Evolutionary conservation across 2,797 vertebrate genomes (phyloP), one percentile per base, ranked within the genome.

Genomic region (Sebastiscus tertius): DNA sequence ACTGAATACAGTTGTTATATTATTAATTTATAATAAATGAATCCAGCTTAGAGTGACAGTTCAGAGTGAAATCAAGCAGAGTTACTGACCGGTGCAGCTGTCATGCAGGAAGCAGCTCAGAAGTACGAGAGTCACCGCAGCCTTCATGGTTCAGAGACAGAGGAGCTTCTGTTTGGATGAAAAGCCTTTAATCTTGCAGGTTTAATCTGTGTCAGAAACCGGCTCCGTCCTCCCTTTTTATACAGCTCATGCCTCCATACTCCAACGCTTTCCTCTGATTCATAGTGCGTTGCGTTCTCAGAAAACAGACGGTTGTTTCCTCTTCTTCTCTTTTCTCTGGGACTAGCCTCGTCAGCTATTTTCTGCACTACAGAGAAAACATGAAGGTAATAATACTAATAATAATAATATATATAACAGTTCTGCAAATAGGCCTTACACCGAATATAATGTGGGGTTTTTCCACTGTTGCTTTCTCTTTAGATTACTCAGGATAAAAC

Each of bases 131-230:
- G 22, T 5, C 56, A 20, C 1, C 68, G 82, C 75, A 1, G 36
- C 84, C 87, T 85, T 88, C 91, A 91, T 92, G 71, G 68, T 87
- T 71, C 16, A 42, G 36, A 79, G 61, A 49, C 22, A 33, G 75
- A 63, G 4, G 22, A 60, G 75, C 66, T 79, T 63, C 34, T 63
- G 54, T 31, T 36, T 31, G 60, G 33, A 61, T 58, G 49, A 13
- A 36, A 24, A 12, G 33, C 11, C 33, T 70, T 73, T 6, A 16
- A 63, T 60, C 16, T 77, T 66, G 58, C 65, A 4, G 34, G 13
- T 42, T n/a, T 61, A 33, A n/a, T 72, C 5, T 88, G 82, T 20
- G 49, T 2, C 22, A 5, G n/a, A 79, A 10, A 36, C 9, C 36
- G 49, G 78, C 39, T 61, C 68, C 33, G 22, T 2, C 5, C 24